Conservation (phyloP, 2,888 invertebrate species). For the Biston stratarius region DNA sequence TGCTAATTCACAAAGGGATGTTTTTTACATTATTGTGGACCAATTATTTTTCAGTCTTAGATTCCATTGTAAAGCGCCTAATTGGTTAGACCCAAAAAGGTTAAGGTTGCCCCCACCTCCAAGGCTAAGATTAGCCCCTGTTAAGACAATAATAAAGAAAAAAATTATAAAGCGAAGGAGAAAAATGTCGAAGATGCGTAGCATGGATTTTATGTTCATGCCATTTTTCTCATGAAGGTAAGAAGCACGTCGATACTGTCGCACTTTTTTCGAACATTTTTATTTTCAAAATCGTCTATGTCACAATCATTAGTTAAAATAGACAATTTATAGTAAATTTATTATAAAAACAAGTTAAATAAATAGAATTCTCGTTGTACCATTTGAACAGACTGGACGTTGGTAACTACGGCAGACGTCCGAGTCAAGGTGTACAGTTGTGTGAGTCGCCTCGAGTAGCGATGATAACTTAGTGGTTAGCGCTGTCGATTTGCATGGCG, state of each 20-base stretch:
- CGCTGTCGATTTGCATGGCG: no score
- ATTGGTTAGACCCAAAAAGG: constrained; percentile 39
- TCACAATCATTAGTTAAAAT: no score
- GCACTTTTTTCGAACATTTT: background rate
- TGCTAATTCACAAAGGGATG: background rate
- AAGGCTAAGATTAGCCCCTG: constrained; percentile 35
- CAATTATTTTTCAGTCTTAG: constrained; percentile 34
- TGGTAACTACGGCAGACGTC: no score
- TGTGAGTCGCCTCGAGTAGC: no score
- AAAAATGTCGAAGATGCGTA: constrained; percentile 39
- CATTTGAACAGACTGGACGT: no score
- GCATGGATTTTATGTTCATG: constrained; percentile 57
- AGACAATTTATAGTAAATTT: no score
- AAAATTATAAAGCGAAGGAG: constrained; percentile 27
- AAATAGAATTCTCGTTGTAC: no score
- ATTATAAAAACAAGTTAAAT: no score
- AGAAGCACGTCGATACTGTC: constrained; percentile 19
- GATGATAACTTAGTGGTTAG: no score
- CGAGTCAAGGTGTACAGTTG: no score
- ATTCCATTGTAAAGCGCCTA: constrained; percentile 16
- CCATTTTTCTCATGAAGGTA: constrained; percentile 54
- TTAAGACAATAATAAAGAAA: constrained; percentile 39
- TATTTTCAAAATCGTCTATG: background rate
- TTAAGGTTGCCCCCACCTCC: constrained; percentile 30
- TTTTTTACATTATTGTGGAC: background rate